phyloP scores from a whole-genome alignment of 2,888 invertebrate genomes.

The Eretmocerus hayati region DNA sequence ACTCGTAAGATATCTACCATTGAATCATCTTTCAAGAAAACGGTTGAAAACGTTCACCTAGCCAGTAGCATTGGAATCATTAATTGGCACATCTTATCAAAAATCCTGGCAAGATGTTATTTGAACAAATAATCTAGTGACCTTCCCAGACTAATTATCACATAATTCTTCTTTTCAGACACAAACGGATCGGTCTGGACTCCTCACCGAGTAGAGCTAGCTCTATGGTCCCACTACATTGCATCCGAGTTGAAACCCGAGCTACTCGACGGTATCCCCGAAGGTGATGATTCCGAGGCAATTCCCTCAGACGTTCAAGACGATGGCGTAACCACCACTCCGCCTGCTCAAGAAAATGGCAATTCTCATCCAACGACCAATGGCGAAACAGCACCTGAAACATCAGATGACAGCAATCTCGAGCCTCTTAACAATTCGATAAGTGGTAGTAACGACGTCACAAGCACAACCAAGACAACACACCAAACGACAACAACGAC shows the following conservation, averaged over 20 bases:
- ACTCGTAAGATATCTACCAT: too few relatives aligned
- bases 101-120: too few relatives aligned
- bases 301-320: too few relatives aligned
- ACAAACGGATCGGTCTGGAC: conserved; percentile 50
- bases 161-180: conserved; percentile 35
- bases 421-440: conserved; percentile 49
- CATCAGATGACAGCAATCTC: conserved; percentile 73
- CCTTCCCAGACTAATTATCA: too few relatives aligned
- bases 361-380: conserved; percentile 39
- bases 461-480: neutral
- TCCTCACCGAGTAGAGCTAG: conserved; percentile 73
- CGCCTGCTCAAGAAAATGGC: conserved; percentile 49
- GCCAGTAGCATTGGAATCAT: too few relatives aligned
- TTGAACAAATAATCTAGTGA: too few relatives aligned
- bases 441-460: too few relatives aligned
- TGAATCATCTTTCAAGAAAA: too few relatives aligned
- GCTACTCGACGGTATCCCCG: conserved; percentile 66
- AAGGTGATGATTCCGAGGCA: too few relatives aligned
- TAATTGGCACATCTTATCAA: too few relatives aligned
- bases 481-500: neutral
- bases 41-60: too few relatives aligned
- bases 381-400: conserved; percentile 42
- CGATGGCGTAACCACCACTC: conserved; percentile 27
- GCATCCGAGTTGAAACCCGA: conserved; percentile 80
- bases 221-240: conserved; percentile 88